A percentile compares a stretch with the other conserved stretches of the same genome.
Conservation (phyloP, 2,113 vertebrate genomes). For the Embiotoca jacksoni region DNA sequence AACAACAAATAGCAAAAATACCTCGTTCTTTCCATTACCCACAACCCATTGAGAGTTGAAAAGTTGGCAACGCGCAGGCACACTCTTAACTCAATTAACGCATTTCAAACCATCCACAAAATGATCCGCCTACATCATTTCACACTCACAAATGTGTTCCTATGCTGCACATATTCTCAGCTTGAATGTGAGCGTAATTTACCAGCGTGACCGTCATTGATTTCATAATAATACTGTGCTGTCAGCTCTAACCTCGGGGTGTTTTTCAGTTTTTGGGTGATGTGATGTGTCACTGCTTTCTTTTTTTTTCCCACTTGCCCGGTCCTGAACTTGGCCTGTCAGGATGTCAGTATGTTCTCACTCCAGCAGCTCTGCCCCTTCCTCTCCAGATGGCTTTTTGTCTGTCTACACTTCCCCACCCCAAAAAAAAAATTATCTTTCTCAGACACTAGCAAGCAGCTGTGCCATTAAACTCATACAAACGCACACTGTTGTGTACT, state of each 20-base stretch:
- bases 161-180: conserved; percentile 40
- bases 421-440: neutral
- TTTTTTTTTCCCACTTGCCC: conserved; percentile 12
- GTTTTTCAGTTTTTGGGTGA: conserved; percentile 15
- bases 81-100: conserved; percentile 53
- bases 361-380: conserved; percentile 26
- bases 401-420: conserved; percentile 2
- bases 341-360: conserved; percentile 48
- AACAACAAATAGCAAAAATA: conserved; percentile 46
- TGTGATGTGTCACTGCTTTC: conserved; percentile 21
- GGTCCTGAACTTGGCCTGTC: conserved; percentile 52
- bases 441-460: neutral
- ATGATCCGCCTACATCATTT: conserved; percentile 59
- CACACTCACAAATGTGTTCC: conserved; percentile 53
- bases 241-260: conserved; percentile 38
- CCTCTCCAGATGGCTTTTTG: conserved; percentile 16
- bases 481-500: neutral
- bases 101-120: conserved; percentile 37
- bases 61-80: conserved; percentile 23
- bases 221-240: conserved; percentile 34
- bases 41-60: conserved; percentile 7
- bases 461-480: neutral
- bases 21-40: conserved; percentile 38
- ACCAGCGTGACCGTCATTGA: conserved; percentile 32
- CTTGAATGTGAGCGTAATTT: conserved; percentile 38